Conservation (phyloP, 2,113 vertebrate species). For the Oryzias woworae region DNA sequence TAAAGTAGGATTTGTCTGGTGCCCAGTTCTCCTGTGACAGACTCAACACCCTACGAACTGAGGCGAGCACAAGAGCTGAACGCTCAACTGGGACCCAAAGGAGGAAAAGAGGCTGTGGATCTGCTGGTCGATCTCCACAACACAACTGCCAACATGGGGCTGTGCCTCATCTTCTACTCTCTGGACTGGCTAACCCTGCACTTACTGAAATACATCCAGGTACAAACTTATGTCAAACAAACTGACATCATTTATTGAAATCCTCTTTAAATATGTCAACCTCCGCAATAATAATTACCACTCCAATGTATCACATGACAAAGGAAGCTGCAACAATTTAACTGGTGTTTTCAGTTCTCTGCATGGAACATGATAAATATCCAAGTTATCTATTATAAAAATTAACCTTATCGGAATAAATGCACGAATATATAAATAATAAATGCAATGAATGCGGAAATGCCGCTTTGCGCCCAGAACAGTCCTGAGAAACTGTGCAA, state of each 20-base stretch:
- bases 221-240: slow-evolving; percentile 14
- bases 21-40: slow-evolving; percentile 59
- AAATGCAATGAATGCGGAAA: no score
- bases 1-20: neutral
- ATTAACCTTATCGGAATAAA: no score
- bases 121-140: slow-evolving; percentile 83
- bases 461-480: no score
- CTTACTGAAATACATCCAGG: slow-evolving; percentile 75
- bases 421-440: no score
- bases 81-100: slow-evolving; percentile 77
- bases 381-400: no score
- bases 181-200: slow-evolving; percentile 67
- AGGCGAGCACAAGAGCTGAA: slow-evolving; percentile 79
- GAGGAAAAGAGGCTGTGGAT: slow-evolving; percentile 70
- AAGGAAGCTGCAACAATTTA: no score
- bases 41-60: slow-evolving; percentile 71
- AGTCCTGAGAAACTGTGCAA: no score
- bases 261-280: no score
- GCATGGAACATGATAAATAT: no score
- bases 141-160: slow-evolving; percentile 83
- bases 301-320: no score
- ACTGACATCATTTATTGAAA: neutral
- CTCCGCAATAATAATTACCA: no score
- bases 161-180: slow-evolving; percentile 68
- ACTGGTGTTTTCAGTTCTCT: no score